These are phyloP conservation scores for Merluccius polli DNA, from an alignment of 2,797 vertebrate species.

Conservation along the genomic window DNA sequence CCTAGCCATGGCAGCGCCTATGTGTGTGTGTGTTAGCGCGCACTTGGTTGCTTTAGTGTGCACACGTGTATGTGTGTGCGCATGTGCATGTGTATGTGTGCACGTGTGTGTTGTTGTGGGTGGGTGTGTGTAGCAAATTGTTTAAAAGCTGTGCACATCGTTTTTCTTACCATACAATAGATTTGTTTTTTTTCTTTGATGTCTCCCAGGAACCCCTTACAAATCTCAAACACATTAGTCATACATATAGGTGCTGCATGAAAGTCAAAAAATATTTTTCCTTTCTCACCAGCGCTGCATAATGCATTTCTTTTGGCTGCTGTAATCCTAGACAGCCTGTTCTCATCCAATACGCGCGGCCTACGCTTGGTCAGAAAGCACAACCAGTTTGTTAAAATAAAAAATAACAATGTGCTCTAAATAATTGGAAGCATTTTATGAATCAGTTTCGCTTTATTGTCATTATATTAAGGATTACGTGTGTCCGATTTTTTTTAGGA, in stretches of 20 bases:
- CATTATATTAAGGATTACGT: no score
- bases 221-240: background rate
- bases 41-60: constrained; percentile 3
- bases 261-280: background rate
- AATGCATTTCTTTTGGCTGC: background rate
- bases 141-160: background rate
- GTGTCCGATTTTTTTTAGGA: no score
- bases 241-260: background rate
- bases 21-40: background rate
- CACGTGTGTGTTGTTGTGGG: background rate
- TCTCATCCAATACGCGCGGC: no score
- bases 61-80: background rate
- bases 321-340: background rate
- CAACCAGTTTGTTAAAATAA: no score
- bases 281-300: background rate
- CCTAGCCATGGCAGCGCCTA: constrained; percentile 13
- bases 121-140: background rate
- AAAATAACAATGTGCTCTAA: no score
- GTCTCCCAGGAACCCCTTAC: background rate
- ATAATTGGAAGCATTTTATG: no score
- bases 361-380: no score
- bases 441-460: no score
- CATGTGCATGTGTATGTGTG: background rate
- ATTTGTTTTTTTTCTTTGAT: background rate
- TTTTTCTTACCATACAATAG: background rate